Conservation (phyloP, 2,113 vertebrate genomes). For the Panthera tigris region DNA sequence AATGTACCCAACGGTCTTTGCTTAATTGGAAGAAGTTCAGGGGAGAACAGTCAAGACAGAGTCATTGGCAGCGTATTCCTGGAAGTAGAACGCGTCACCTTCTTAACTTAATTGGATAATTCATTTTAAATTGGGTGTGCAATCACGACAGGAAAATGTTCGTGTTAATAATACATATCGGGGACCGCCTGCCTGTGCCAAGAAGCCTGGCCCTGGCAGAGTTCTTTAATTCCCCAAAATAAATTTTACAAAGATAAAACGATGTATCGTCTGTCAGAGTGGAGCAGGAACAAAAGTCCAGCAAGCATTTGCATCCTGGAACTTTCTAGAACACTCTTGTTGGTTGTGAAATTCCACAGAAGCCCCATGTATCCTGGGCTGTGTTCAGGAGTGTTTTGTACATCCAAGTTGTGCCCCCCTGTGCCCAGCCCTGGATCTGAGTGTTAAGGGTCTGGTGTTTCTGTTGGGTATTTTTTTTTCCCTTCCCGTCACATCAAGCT, state of each 20-base stretch:
- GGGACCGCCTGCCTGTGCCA: neutral
- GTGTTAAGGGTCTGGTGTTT: neutral
- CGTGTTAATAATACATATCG: neutral
- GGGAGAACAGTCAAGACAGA: conserved; percentile 24
- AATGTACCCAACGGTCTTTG: neutral
- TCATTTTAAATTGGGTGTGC: conserved; percentile 41
- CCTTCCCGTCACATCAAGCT: neutral
- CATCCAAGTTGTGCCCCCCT: neutral
- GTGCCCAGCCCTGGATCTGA: neutral
- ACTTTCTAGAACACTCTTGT: neutral
- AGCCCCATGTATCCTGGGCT: neutral
- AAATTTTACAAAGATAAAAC: conserved; percentile 13
- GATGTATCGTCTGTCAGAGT: neutral
- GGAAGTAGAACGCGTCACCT: conserved; percentile 5
- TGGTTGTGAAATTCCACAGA: neutral
- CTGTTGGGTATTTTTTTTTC: neutral
- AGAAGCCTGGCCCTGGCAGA: neutral
- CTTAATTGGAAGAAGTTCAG: conserved; percentile 22
- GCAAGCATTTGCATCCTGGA: neutral
- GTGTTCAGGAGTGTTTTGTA: neutral
- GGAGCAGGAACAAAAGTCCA: neutral
- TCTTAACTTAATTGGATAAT: conserved; percentile 53
- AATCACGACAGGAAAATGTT: neutral
- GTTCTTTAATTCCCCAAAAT: conserved; percentile 16
- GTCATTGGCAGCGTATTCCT: neutral